Conservation (phyloP, 2,113 vertebrate genomes). For the Girardinichthys multiradiatus region DNA sequence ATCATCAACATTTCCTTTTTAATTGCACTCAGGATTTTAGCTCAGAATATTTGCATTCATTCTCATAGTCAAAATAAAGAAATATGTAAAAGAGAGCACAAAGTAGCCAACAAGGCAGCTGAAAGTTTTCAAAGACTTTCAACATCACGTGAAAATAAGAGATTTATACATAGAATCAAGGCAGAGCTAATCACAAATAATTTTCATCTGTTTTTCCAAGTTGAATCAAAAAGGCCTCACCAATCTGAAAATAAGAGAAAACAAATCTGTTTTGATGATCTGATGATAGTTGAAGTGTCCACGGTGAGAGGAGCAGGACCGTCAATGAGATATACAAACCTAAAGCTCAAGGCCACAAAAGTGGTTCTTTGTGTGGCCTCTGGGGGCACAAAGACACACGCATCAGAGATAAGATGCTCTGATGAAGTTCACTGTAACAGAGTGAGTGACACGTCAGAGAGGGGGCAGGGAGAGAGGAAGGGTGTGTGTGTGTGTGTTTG, state of each 20-base stretch:
- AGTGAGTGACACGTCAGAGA: constrained; percentile 66
- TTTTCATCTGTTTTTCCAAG: not conserved
- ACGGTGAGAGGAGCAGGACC: constrained; percentile 8
- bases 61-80: not conserved
- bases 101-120: not conserved
- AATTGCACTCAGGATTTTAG: too few species aligned
- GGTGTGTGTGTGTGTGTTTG: not conserved
- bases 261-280: constrained; percentile 3
- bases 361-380: constrained; percentile 48
- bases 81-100: not conserved
- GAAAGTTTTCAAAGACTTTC: not conserved
- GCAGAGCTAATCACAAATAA: not conserved
- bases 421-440: constrained; percentile 76
- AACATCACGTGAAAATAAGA: not conserved
- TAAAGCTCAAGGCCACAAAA: constrained; percentile 39
- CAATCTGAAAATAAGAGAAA: constrained; percentile 22
- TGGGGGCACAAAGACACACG: constrained; percentile 40
- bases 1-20: too few species aligned
- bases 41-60: too few species aligned
- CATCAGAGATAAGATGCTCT: constrained; percentile 43
- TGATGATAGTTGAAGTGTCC: not conserved
- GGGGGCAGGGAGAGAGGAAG: constrained; percentile 69
- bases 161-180: not conserved
- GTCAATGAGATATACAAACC: constrained; percentile 22
- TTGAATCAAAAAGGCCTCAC: not conserved